Evolutionary conservation across 2,797 vertebrate species (phyloP).

Genomic region (Pygocentrus nattereri): DNA sequence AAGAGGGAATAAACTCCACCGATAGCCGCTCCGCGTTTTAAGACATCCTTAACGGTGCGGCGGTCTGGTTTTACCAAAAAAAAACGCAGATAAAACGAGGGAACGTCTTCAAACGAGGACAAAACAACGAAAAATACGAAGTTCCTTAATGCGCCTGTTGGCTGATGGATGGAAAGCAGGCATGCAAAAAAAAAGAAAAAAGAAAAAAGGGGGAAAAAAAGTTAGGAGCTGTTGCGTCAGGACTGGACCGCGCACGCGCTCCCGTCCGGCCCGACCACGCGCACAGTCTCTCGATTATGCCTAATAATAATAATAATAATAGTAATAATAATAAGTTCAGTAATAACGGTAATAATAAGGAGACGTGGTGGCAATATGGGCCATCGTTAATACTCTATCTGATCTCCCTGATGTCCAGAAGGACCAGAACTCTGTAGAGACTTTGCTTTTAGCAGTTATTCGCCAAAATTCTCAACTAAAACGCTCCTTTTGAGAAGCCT

Average conservation of each 20-base stretch:
- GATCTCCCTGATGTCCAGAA: too few relatives aligned
- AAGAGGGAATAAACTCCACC: constrained; percentile 33
- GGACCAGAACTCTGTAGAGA: too few relatives aligned
- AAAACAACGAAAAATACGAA: neutral
- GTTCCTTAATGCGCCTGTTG: neutral
- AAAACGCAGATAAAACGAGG: too few relatives aligned
- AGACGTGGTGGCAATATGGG: neutral
- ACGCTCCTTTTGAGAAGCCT: too few relatives aligned
- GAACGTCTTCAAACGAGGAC: neutral
- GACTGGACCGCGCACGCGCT: constrained; percentile 54
- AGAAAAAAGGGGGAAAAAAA: constrained; percentile 32
- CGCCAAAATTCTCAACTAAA: too few relatives aligned
- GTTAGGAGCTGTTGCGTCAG: constrained; percentile 61
- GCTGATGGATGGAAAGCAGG: constrained; percentile 29
- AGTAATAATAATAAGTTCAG: neutral
- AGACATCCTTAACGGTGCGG: constrained; percentile 17
- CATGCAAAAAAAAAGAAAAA: constrained; percentile 31
- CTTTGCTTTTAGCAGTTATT: too few relatives aligned
- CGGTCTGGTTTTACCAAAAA: neutral
- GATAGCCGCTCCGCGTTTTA: constrained; percentile 1
- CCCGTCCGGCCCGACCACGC: constrained; percentile 40
- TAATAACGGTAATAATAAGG: neutral
- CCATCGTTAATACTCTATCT: too few relatives aligned
- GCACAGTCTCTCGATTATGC: neutral
- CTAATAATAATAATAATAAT: neutral